A percentile compares a stretch with the other conserved stretches of the same genome.
phyloP scores from a whole-genome alignment of 2,888 invertebrate genomes.

The Drosophila subsilvestris region DNA sequence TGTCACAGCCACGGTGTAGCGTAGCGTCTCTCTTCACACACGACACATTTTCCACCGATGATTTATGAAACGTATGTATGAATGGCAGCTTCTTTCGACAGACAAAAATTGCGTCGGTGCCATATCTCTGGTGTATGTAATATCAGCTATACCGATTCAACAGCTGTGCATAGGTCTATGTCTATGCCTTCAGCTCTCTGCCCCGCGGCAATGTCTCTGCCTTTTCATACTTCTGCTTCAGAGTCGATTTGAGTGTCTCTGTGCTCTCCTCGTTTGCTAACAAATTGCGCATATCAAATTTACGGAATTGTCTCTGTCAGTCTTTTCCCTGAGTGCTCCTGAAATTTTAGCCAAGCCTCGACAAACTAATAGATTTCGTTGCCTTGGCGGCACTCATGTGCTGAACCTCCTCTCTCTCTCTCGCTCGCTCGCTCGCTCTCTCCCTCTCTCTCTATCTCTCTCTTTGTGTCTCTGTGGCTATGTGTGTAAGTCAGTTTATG shows the following conservation, averaged over 20 bases:
- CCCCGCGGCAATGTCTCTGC: background rate
- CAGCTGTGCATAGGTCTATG: background rate
- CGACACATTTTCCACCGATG: background rate
- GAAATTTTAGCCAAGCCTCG: constrained; percentile 57
- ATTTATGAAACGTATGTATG: background rate
- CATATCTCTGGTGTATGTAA: background rate
- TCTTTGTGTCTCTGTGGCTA: background rate
- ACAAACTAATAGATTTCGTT: constrained; percentile 75
- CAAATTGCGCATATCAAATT: constrained; percentile 80
- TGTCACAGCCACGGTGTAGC: background rate
- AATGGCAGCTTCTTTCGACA: too few species aligned
- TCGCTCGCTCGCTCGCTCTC: background rate
- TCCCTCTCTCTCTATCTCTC: background rate
- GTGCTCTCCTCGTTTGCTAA: constrained; percentile 62
- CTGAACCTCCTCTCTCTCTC: background rate
- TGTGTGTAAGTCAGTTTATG: constrained; percentile 43
- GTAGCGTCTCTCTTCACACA: background rate
- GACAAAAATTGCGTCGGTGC: background rate
- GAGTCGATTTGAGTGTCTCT: background rate
- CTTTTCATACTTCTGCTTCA: background rate
- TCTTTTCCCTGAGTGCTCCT: constrained; percentile 20
- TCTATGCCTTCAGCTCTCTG: background rate
- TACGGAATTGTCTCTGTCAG: constrained; percentile 64
- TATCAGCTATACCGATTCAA: background rate
- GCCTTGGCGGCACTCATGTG: constrained; percentile 41